Conservation (phyloP, 2,113 vertebrate genomes). For the Steatornis caripensis region DNA sequence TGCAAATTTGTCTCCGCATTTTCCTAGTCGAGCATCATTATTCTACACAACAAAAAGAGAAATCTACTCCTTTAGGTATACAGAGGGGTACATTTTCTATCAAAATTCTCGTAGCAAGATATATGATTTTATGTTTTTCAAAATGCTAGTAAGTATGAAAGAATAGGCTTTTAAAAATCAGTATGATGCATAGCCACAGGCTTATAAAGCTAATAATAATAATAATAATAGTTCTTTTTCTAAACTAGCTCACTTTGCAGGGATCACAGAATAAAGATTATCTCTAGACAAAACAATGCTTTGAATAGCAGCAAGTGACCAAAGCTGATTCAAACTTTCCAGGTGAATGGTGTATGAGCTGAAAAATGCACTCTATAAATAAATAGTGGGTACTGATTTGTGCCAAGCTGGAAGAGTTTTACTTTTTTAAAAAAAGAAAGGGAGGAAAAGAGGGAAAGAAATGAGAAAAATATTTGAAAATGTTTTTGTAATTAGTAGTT, state of each 20-base stretch:
- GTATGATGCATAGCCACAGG: background rate
- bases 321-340: slow-evolving; percentile 7
- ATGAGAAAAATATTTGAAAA: background rate
- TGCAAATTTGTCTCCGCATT: background rate
- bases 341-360: background rate
- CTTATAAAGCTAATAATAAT: background rate
- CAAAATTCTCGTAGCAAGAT: background rate
- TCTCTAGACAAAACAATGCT: background rate
- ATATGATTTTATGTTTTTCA: background rate
- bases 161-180: background rate
- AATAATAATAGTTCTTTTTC: background rate
- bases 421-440: background rate
- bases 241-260: background rate
- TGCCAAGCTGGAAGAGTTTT: background rate
- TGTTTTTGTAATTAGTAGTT: background rate
- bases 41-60: background rate
- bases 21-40: background rate
- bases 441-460: background rate
- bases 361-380: background rate
- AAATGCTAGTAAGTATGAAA: background rate
- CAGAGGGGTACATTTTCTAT: background rate
- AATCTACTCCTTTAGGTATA: background rate
- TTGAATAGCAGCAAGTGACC: background rate
- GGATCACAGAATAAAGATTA: slow-evolving; percentile 3
- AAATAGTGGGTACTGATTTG: background rate